Conservation (phyloP, 2,888 invertebrate genomes). For the Mayetiola destructor region DNA sequence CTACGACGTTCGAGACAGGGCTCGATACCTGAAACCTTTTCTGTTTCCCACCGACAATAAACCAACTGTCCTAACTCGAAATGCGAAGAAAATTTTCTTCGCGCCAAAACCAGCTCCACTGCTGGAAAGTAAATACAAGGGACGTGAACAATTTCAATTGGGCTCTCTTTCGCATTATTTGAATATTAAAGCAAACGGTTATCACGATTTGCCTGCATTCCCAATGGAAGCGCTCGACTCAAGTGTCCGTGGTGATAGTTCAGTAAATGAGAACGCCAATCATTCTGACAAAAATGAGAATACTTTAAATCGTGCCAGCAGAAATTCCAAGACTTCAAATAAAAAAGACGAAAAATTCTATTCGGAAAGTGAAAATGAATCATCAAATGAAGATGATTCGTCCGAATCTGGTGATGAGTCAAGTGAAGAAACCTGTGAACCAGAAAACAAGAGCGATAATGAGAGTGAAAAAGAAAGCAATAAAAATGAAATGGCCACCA, state of each 20-base stretch:
- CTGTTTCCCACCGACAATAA: conserved; percentile 46
- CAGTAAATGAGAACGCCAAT: conserved; percentile 17
- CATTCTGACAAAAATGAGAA: conserved; percentile 23
- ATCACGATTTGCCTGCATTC: conserved; percentile 74
- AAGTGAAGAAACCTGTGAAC: conserved; percentile 20
- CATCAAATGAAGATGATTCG: conserved; percentile 22
- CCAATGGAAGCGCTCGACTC: conserved; percentile 64
- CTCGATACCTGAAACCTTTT: conserved; percentile 73
- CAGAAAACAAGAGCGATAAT: conserved; percentile 14
- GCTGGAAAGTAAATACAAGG: conserved; percentile 69
- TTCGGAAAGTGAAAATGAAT: conserved; percentile 35
- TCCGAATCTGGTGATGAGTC: conserved; percentile 25
- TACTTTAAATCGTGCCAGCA: conserved; percentile 26
- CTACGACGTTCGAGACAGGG: conserved; percentile 93
- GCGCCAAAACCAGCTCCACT: conserved; percentile 89
- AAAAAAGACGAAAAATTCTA: conserved; percentile 43
- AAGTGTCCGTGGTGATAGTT: conserved; percentile 51
- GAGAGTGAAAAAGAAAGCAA: background rate
- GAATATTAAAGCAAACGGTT: conserved; percentile 71
- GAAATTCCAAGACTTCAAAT: conserved; percentile 15
- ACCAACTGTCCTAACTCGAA: conserved; percentile 42
- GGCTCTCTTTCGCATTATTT: conserved; percentile 92
- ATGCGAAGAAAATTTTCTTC: conserved; percentile 73
- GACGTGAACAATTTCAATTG: conserved; percentile 75
- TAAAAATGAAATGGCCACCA: background rate